These are phyloP conservation scores for Melieria omissa DNA, from an alignment of 2,888 invertebrate genomes.

Conservation along the genomic window DNA sequence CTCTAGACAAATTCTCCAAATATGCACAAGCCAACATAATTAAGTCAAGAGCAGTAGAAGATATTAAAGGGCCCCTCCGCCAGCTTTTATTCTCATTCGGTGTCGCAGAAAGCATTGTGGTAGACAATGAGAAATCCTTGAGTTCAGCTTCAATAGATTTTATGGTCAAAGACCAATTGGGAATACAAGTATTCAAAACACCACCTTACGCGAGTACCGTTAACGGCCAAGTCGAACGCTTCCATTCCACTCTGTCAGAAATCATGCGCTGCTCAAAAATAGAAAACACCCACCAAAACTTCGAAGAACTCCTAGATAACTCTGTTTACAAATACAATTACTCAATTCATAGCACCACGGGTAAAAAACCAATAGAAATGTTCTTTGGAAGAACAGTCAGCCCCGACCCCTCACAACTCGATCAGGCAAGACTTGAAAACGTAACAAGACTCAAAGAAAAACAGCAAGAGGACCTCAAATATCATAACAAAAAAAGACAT, in stretches of 20 bases:
- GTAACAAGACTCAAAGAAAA: too few species aligned
- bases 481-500: too few species aligned
- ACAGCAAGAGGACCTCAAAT: too few species aligned
- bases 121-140: conserved; percentile 39
- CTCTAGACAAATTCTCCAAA: conserved; percentile 17
- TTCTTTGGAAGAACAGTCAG: too few species aligned
- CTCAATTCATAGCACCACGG: too few species aligned
- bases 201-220: conserved; percentile 38
- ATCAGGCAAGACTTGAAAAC: too few species aligned
- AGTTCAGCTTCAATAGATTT: conserved; percentile 36
- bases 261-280: conserved; percentile 37
- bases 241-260: conserved; percentile 44
- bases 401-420: too few species aligned
- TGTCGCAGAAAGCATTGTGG: conserved; percentile 34
- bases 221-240: conserved; percentile 40
- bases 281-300: conserved; percentile 7
- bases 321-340: too few species aligned
- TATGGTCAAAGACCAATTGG: conserved; percentile 37
- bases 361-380: too few species aligned
- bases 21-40: conserved; percentile 20
- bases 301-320: too few species aligned
- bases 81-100: conserved; percentile 39
- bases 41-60: conserved; percentile 20
- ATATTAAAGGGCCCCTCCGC: conserved; percentile 33
- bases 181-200: conserved; percentile 34